Evolutionary conservation across 2,113 vertebrate genomes (phyloP).

Genomic region (human (Homo sapiens)): GRCh38 chr13:112920001-112920500

Average conservation of each 20-base stretch:
- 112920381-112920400: accelerated
- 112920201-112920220: not conserved
- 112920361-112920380: not conserved
- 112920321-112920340: not conserved
- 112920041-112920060: not conserved
- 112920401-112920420: not conserved
- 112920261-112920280: not conserved
- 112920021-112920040: not conserved
- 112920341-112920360: accelerated
- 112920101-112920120: not conserved
- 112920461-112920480: no score
- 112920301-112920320: not conserved
- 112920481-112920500: no score
- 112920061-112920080: not conserved
- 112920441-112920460: not conserved
- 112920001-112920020: not conserved
- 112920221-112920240: not conserved
- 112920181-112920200: no score
- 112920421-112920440: accelerated
- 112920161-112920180: not conserved
- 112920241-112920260: not conserved
- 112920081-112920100: not conserved
- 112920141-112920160: not conserved
- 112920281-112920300: not conserved
- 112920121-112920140: not conserved